Base-by-base conservation (phyloP, 2,888 invertebrate genomes). In the Priocnemis perturbator region DNA sequence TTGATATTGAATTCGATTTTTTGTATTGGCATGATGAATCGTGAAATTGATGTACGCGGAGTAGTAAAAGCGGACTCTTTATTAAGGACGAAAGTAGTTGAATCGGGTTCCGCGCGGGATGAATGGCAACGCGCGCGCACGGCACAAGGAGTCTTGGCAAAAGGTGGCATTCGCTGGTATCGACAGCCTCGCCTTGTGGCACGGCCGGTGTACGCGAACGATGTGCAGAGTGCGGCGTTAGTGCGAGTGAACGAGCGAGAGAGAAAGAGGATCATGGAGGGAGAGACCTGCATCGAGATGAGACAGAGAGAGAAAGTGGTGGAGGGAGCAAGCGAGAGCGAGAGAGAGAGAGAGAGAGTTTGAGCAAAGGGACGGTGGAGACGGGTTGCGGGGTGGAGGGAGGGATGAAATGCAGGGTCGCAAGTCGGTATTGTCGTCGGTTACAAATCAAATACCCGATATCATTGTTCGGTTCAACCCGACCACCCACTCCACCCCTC, bases 361-460 rank as follows among this genome's bases (percentile, higher is more conserved):
- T 11, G 70, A 60, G 68, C 44, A 55, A 69, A 26, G 30, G 60
- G 19, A 30, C 50, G 60, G 65, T n/a, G 59, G 63, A 62, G 65
- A 50, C 37, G 69, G 45, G 69, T 48, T 21, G 64, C 52, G 64
- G 62, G 69, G 26, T 47, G 60, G 66, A n/a, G 23, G 64, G 70
- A 76, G 69, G 79, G 78, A 77, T 78, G 80, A 78, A 80, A 80
- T 78, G 79, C 79, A 76, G 79, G 76, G 77, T 81, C 82, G 85
- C 83, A 85, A 84, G 85, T 84, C 82, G 83, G 87, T 87, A 88
- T 88, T 88, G 88, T 88, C 87, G 85, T 87, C 86, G 88, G 86
- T 87, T 87, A 86, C 88, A 88, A 88, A 88, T 88, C 88, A 87
- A 88, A 88, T 88, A 88, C 84, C 87, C 88, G 88, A 88, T 88